A percentile compares a stretch with the other conserved stretches of the same genome.
These are phyloP conservation scores for Pelecanoides urinatrix DNA, from an alignment of 2,113 vertebrate genomes.

Conservation along the genomic window DNA sequence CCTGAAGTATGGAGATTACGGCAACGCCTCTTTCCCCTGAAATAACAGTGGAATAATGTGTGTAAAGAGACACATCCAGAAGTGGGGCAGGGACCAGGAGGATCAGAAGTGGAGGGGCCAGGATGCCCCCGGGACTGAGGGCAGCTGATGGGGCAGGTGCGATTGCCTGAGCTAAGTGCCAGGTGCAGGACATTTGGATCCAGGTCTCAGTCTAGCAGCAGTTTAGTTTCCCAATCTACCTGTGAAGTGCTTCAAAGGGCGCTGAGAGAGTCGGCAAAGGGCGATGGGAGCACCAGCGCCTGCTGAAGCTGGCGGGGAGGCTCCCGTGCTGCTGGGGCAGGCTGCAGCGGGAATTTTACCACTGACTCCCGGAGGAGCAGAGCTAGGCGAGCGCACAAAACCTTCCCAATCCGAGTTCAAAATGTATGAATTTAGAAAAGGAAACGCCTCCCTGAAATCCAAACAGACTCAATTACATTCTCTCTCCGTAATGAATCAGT, in stretches of 20 bases:
- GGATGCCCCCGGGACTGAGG: not conserved
- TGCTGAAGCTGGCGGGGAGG: not conserved
- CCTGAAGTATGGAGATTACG: too few species aligned
- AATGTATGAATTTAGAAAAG: constrained; percentile 20
- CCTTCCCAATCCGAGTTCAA: not conserved
- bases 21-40: not conserved
- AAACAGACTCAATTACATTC: constrained; percentile 42
- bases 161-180: not conserved
- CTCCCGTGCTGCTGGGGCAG: not conserved
- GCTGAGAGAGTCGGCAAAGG: not conserved
- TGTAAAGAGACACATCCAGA: not conserved
- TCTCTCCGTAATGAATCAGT: constrained; percentile 52
- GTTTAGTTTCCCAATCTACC: not conserved
- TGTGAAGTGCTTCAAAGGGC: not conserved
- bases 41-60: not conserved
- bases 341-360: not conserved
- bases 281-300: not conserved
- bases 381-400: not conserved
- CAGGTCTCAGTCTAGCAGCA: not conserved
- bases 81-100: not conserved
- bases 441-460: constrained; percentile 44
- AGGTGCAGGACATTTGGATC: not conserved
- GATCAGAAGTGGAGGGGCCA: not conserved
- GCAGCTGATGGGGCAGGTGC: not conserved
- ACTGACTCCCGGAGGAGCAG: not conserved